Evolutionary conservation across 1,140 invertebrate species (phyloP), one percentile per base, ranked within the genome.

Genomic region (Panagrolaimus sp.): DNA sequence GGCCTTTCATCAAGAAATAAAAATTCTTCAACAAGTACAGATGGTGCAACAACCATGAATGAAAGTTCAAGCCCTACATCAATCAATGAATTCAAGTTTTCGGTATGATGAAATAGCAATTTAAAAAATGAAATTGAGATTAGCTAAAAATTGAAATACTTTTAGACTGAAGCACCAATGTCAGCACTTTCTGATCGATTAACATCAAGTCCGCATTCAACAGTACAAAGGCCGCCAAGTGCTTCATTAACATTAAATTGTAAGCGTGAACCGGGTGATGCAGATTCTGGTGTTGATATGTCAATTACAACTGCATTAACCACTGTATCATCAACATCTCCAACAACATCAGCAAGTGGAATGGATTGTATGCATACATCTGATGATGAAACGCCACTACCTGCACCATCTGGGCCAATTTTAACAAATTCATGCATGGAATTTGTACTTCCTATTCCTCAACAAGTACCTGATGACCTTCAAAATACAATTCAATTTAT

Each of bases 371-470:
- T 69, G 51, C 51, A 13, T 14, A n/a, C 1, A 44, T 64, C 20
- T 13, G 46, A 67, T 42, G 67, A 68, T 9, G 63, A 68, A 9
- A 1, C 31, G 14, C 42, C 44, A 9, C 25, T 20, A 5, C 16
- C 38, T 9, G 20, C 44, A 20, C 20, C 27, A 14, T 7, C 9
- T 25, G 43, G 45, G 20, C 83, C 83, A 38, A 69, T 86, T 31
- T 74, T 86, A 65, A 78, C 74, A 13, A 74, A 79, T 27, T 72
- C 82, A 31, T 82, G 83, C 67, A 83, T 83, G 68, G 75, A 80
- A 51, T 94, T 94, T 80, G 89, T 90, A 78, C 84, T 93, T 72
- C 90, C 90, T 72, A 89, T 90, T 8, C 92, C 92, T 14, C 89
- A 88, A 46, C 89, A 90, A 61, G 89, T 91, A 72, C 90, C 91